Base-by-base conservation (phyloP, 2,888 invertebrate genomes). In the Cheilosia urbana region DNA sequence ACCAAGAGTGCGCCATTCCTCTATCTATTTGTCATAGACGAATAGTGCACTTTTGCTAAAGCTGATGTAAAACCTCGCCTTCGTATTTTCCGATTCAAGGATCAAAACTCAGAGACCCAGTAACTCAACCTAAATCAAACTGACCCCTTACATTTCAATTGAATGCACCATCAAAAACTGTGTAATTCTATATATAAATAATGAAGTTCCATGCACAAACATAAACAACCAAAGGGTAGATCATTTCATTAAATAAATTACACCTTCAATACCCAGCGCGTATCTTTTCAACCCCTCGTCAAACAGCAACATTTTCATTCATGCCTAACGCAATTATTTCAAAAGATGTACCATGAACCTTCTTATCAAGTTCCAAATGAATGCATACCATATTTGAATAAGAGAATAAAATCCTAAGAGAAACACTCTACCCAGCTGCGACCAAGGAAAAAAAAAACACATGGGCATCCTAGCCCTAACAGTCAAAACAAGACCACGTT, bases 401-500 rank as follows among this genome's bases (percentile, higher is more conserved):
- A 69, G 76, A 62, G 80, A 76, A 34, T 15, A 5, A 17, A 15
- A 51, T 6, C 11, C 7, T 17, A 47, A 68, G 66, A 75, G 80
- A 53, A 68, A 27, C 60, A 68, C 49, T 45, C 15, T 45, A 17
- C 15, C 68, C 66, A 73, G 57, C 68, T 60, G 51, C 24, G 42
- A 17, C 30, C n/a, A 2, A 15, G 27, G 9, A 11, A 37, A 58
- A 34, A 72, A 57, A 37, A 13, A 37, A 37, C 37, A 13, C 37
- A 37, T 37, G 37, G 37, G 13, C 37, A 37, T 37, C 37, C 37
- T 13, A 45, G 57, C 42, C 63, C 77, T 45, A 82, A 78, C 47
- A 65, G 51, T 66, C 79, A 63, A 73, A 83, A 79, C 55, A 83
- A 66, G 57, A 83, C 78, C 82, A 82, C 82, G 82, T 82, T 82